Evolutionary conservation across 2,888 invertebrate genomes (phyloP).

Genomic region (Coelopa pilipes): DNA sequence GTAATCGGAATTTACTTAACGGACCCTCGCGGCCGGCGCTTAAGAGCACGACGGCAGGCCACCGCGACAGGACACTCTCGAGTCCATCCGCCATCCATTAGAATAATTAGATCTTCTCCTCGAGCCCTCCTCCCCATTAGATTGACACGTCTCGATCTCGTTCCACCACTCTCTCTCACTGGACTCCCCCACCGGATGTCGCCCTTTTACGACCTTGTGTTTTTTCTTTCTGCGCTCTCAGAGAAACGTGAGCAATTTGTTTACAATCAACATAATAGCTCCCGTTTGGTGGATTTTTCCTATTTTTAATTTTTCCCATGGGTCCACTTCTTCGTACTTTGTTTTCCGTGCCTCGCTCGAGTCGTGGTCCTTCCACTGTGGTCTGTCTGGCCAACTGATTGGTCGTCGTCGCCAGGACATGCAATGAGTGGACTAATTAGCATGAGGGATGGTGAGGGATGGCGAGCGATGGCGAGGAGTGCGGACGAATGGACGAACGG

Average conservation of each 20-base stretch:
- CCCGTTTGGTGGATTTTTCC: conserved; percentile 45
- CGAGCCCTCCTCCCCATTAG: conserved; percentile 38
- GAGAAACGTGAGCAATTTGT: conserved; percentile 64
- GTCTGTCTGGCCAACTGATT: conserved; percentile 1
- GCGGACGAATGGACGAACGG: too few species aligned
- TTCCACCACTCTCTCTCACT: conserved; percentile 40
- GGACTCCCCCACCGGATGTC: conserved; percentile 30
- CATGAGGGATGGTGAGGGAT: conserved; percentile 56
- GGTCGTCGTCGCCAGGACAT: conserved; percentile 2
- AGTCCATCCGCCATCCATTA: conserved; percentile 52
- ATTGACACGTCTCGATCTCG: conserved; percentile 38
- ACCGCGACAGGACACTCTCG: neutral
- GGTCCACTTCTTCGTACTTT: conserved; percentile 31
- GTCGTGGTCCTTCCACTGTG: conserved; percentile 43
- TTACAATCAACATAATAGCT: conserved; percentile 65
- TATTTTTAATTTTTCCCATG: conserved; percentile 49
- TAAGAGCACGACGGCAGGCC: neutral
- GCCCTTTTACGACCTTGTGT: conserved; percentile 26
- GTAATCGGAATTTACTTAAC: conserved; percentile 44
- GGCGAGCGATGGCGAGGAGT: too few species aligned
- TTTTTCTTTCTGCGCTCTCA: conserved; percentile 35
- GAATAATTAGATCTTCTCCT: conserved; percentile 60
- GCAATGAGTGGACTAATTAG: conserved; percentile 51
- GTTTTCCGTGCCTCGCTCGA: neutral
- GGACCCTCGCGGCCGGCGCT: neutral